These are phyloP conservation scores for Aradophagus sp. DNA, from an alignment of 1,140 invertebrate genomes.

Conservation along the genomic window DNA sequence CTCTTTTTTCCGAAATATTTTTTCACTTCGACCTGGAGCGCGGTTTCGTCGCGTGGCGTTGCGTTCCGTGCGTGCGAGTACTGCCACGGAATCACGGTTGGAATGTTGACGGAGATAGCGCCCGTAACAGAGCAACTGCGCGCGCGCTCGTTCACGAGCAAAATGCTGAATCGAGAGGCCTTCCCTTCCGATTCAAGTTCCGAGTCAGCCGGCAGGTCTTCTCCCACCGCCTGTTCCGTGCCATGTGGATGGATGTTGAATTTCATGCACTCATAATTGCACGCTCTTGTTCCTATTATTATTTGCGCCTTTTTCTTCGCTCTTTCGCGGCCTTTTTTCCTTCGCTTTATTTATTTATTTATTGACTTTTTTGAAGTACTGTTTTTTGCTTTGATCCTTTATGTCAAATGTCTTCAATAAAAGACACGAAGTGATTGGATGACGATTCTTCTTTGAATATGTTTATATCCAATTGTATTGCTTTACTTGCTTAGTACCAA, in stretches of 20 bases:
- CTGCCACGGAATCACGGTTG: slow-evolving; percentile 26
- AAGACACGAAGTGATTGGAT: too few species aligned
- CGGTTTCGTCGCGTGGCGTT: too few species aligned
- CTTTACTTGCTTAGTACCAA: too few species aligned
- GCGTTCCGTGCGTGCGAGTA: neutral
- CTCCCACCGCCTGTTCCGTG: slow-evolving; percentile 49
- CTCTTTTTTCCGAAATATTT: too few species aligned
- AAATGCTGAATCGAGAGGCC: slow-evolving; percentile 52
- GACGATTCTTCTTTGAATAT: too few species aligned
- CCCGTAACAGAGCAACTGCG: slow-evolving; percentile 27
- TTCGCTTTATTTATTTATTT: neutral
- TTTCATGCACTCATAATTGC: slow-evolving; percentile 55
- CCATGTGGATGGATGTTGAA: slow-evolving; percentile 53
- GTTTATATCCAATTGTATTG: too few species aligned
- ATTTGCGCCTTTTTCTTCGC: slow-evolving; percentile 14
- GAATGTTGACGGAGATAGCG: slow-evolving; percentile 38
- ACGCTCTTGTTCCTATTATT: slow-evolving; percentile 33
- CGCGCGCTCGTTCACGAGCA: slow-evolving; percentile 45
- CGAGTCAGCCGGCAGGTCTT: slow-evolving; percentile 57
- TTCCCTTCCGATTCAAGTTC: slow-evolving; percentile 56
- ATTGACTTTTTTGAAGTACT: too few species aligned
- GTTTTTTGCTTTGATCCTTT: too few species aligned
- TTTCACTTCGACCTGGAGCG: neutral
- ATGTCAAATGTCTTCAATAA: too few species aligned
- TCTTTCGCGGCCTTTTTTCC: neutral